Conservation (phyloP, 2,797 vertebrate genomes). For the Brachymystax lenok region DNA sequence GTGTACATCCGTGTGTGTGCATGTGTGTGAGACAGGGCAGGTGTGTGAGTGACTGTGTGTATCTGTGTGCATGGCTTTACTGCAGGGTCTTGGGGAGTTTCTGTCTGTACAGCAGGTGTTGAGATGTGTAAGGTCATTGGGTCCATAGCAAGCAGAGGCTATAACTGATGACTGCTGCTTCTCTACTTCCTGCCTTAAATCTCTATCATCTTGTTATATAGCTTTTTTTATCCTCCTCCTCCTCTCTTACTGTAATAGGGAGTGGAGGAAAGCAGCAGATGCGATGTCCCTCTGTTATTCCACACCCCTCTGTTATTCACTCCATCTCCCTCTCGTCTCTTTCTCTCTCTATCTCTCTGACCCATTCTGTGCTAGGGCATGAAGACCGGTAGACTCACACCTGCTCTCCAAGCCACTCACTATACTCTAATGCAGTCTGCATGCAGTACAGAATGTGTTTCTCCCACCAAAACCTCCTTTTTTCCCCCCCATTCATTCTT, state of each 20-base stretch:
- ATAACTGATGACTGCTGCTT: neutral
- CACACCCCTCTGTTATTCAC: too few species aligned
- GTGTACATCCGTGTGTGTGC: neutral
- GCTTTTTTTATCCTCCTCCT: neutral
- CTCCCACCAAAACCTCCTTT: neutral
- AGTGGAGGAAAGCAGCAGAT: neutral
- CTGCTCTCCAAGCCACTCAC: slow-evolving; percentile 3
- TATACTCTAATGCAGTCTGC: neutral
- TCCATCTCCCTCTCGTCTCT: too few species aligned
- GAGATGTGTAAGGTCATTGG: neutral
- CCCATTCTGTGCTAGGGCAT: neutral
- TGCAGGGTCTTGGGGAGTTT: too few species aligned
- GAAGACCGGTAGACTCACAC: neutral
- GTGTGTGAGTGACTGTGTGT: slow-evolving; percentile 5
- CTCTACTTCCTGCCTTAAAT: neutral
- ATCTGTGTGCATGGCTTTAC: slow-evolving; percentile 5
- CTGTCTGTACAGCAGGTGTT: neutral
- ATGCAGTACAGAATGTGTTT: neutral
- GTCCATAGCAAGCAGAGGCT: neutral
- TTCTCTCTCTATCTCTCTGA: neutral
- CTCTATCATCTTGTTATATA: neutral
- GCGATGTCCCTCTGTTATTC: neutral
- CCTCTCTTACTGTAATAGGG: neutral
- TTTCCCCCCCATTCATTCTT: neutral
- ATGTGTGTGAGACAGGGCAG: neutral